Base-by-base conservation (phyloP, 2,113 vertebrate genomes). In the Panthera leo region DNA sequence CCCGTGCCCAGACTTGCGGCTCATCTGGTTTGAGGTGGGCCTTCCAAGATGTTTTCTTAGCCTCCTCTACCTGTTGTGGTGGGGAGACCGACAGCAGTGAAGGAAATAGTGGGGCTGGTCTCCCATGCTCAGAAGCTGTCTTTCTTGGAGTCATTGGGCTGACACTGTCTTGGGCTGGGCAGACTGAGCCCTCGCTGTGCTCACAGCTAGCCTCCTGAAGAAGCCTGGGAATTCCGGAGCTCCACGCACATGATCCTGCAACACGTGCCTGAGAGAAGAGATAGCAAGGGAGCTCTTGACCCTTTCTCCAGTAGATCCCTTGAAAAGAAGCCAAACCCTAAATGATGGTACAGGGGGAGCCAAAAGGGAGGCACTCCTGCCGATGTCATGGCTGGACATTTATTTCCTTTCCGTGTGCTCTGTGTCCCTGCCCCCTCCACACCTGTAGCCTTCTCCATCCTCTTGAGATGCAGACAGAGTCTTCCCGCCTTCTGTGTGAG, bases 401-500 rank as follows among this genome's bases (percentile, higher is more conserved):
- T 48, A 84, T 61, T 67, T 89, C 71, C 42, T 58, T 84, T 42
- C 31, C 61, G 10, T 87, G 85, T 95, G 27, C 55, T 36, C 34
- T 65, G 7, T 5, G 19, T 14, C 73, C n/a, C 45, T 8, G 4
- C n/a, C 15, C 27, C 14, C 14, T 4, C 8, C 34, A 5, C 67
- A 18, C 70, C 48, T 31, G 71, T 10, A 48, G 95, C 45, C 89
- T 86, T 84, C 89, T 92, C 83, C 39, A 21, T 89, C 88, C 48
- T 97, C 89, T 96, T 95, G 76, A 86, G 96, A 97, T 97, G 92
- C 91, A 96, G 98, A 96, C 89, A 71, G 95, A 94, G 71, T 73
- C 86, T 94, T 76, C 73, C 70, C 67, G 84, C 82, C 71, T 95
- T 42, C 14, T 1, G 16, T 45, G 58, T 85, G 96, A 95, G 68